Evolutionary conservation across 2,113 vertebrate species (phyloP), one percentile per base, ranked within the genome.

Genomic region (Pluvianellus socialis): DNA sequence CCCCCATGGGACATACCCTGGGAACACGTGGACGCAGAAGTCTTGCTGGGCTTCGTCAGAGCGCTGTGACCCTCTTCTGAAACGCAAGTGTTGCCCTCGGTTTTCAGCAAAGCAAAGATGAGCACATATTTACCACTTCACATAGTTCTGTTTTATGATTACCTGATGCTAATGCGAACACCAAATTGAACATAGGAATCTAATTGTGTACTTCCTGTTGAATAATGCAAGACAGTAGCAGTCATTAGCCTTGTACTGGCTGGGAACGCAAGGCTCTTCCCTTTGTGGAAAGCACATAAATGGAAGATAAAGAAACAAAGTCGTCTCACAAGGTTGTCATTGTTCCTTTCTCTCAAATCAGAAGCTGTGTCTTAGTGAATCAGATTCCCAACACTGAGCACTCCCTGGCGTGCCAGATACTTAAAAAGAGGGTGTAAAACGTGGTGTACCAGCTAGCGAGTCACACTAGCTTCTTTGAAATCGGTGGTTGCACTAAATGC

Each of bases 151-250:
- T 97, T 96, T 97, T 96, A 93, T 87, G 87, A 95, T 94, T 96
- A 96, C 75, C 89, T 83, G 67, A 88, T 97, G 94, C 92, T 97
- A 96, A 96, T 95, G 87, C 10, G 66, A 93, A 91, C 79, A 85
- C 91, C 77, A 92, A 89, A 93, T 74, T 95, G 94, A 95, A 95
- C 92, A 74, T 67, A 93, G 93, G 95, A 86, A 89, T 89, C 87
- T 96, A 97, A 96, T 96, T 96, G 88, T 95, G 75, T 87, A 82
- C 79, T 93, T 97, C 95, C 96, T 97, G 74, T 92, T 97, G 96
- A 97, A 97, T 97, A 97, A 97, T 97, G 95, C 90, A 97, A 90
- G 70, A 32, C 92, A 87, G 84, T 35, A 40, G 45, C 83, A 92
- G 85, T 89, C 94, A 77, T 96, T 94, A 96, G 95, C 79, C 53